Evolutionary conservation across 2,113 vertebrate genomes (phyloP).

Genomic region (Loxodonta africana): DNA sequence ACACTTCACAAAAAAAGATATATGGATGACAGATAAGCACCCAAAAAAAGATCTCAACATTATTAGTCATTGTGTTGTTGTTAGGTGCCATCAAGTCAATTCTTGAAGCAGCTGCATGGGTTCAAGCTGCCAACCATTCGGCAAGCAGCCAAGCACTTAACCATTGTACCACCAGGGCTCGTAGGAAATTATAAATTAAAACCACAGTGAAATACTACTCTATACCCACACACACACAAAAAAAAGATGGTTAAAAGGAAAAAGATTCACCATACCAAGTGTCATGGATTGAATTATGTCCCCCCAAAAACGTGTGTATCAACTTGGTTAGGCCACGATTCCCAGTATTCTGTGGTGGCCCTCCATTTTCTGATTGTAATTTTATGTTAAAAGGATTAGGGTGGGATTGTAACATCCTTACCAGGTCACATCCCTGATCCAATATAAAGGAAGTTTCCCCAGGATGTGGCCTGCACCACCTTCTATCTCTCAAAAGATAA

Average conservation of each 20-base stretch:
- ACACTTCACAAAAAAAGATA: too few relatives aligned
- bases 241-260: not conserved
- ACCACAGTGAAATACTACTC: slow-evolving; percentile 9
- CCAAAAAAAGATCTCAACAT: not conserved
- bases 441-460: too few relatives aligned
- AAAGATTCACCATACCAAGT: not conserved
- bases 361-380: too few relatives aligned
- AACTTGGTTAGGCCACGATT: too few relatives aligned
- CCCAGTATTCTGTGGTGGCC: too few relatives aligned
- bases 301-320: too few relatives aligned
- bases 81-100: not conserved
- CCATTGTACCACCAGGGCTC: too few relatives aligned
- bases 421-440: too few relatives aligned
- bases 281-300: not conserved
- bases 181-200: slow-evolving; percentile 1
- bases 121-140: not conserved
- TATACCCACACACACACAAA: not conserved
- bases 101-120: not conserved
- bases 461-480: too few relatives aligned
- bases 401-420: too few relatives aligned
- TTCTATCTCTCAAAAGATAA: too few relatives aligned
- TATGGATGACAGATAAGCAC: not conserved
- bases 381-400: too few relatives aligned
- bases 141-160: not conserved
- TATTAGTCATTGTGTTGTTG: not conserved